Evolutionary conservation across 2,888 invertebrate genomes (phyloP).

Genomic region (Torymus auratus): DNA sequence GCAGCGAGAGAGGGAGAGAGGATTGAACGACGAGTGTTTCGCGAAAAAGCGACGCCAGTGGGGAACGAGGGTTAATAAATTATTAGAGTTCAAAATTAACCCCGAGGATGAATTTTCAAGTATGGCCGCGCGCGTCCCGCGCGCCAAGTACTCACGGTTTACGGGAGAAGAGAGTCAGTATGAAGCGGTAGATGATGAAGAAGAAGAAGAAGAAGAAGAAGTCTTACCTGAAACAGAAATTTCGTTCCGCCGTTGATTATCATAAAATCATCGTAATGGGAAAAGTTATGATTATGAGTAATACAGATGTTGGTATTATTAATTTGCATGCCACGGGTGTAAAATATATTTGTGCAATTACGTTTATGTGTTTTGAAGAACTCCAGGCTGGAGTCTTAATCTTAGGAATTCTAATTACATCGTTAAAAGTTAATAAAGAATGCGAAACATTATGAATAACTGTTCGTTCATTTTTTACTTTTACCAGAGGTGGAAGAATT

Average conservation of each 20-base stretch:
- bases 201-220: neutral
- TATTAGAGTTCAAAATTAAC: slow-evolving; percentile 17
- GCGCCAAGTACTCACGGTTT: slow-evolving; percentile 3
- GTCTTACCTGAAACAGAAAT: neutral
- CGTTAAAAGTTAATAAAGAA: too few relatives aligned
- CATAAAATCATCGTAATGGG: too few relatives aligned
- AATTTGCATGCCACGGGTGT: neutral
- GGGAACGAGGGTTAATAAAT: slow-evolving; percentile 12
- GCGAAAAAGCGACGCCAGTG: slow-evolving; percentile 5
- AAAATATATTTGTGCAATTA: neutral
- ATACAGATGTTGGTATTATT: too few relatives aligned
- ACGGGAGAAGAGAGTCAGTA: neutral
- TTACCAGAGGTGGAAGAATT: too few relatives aligned
- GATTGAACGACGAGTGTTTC: slow-evolving; percentile 21
- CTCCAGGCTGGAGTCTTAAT: neutral
- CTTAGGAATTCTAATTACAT: too few relatives aligned
- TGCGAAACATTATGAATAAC: too few relatives aligned
- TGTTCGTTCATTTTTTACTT: too few relatives aligned
- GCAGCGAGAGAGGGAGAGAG: neutral
- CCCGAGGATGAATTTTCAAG: neutral
- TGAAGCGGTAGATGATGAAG: too few relatives aligned
- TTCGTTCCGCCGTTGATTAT: too few relatives aligned
- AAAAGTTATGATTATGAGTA: too few relatives aligned
- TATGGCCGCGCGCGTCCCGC: neutral
- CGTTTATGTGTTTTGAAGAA: neutral